Conservation (phyloP, 2,113 vertebrate species). For the Mormyrus lacerda region DNA sequence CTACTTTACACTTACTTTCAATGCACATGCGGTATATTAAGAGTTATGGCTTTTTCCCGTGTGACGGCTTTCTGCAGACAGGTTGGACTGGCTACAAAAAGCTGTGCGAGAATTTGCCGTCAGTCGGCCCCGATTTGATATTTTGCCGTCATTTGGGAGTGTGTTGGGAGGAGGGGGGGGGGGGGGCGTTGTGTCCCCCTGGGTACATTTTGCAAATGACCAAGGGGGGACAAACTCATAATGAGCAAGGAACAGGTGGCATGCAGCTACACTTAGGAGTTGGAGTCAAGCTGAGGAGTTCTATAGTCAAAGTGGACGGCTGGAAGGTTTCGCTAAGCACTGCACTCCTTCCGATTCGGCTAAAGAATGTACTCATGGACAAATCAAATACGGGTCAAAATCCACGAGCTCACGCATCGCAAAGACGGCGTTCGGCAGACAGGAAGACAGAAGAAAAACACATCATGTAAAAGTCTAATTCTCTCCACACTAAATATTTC, state of each 20-base stretch:
- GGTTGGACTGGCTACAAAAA: background rate
- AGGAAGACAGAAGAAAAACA: background rate
- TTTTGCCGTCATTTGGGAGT: background rate
- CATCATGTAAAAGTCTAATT: background rate
- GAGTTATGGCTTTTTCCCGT: background rate
- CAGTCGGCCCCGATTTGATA: background rate
- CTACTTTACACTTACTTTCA: background rate
- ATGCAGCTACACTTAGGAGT: background rate
- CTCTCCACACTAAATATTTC: background rate
- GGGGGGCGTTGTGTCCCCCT: background rate
- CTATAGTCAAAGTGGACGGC: background rate
- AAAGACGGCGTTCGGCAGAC: background rate
- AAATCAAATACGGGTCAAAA: background rate
- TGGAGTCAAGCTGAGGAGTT: background rate
- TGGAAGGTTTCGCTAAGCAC: background rate
- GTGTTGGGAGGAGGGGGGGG: background rate
- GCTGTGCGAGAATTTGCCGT: background rate
- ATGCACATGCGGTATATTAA: background rate
- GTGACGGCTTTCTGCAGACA: background rate
- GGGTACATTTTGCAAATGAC: background rate
- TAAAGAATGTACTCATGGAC: background rate
- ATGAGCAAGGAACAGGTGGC: background rate
- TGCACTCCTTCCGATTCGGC: background rate
- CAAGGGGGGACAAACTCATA: background rate
- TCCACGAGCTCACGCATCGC: background rate